Evolutionary conservation across 2,888 invertebrate species (phyloP), one percentile per base, ranked within the genome.

Genomic region (Dichetophora obliterata): DNA sequence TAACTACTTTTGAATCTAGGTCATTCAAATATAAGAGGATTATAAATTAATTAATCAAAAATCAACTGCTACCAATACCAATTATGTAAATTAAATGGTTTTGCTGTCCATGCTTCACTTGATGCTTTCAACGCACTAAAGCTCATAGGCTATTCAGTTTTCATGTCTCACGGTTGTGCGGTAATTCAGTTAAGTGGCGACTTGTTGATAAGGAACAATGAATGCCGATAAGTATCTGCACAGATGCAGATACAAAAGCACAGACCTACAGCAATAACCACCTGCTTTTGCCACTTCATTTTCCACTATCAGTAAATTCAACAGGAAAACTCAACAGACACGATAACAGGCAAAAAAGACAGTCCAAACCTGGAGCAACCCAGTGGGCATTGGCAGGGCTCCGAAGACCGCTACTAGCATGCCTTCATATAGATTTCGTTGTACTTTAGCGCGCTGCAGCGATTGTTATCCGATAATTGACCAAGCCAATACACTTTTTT

Each of bases 161-260:
- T 66, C 74, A 74, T 66, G 65, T 66, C 74, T 74, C 74, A 66
- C 37, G 66, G 66, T 54, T 66, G 34, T 54, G 37, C 66, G 52
- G 34, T 74, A 31, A 74, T 74, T 74, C 54, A 74, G 66, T 74
- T 66, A 74, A 74, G 74, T 74, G 66, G 74, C 74, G 65, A 74
- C 74, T 66, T 74, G 74, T 74, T 74, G 74, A 66, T 74, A 74
- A 65, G 52, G 16, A 19, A 65, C 73, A 52, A 74, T 22, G 37
- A 74, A 37, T 19, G 37, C 19, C 65, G 54, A 54, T 74, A 74
- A 52, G 16, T 54, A 31, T n/a, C 43, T n/a, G 57, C 37, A 65
- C 50, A 50, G 54, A 66, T 61, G 59, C 61, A 37, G 48, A 48
- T 59, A 61, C 59, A 31, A 52, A 34, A 65, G 34, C 48, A 19